These are phyloP conservation scores for Malurus alboscapulatus DNA, from an alignment of 2,113 vertebrate species.

Conservation along the genomic window DNA sequence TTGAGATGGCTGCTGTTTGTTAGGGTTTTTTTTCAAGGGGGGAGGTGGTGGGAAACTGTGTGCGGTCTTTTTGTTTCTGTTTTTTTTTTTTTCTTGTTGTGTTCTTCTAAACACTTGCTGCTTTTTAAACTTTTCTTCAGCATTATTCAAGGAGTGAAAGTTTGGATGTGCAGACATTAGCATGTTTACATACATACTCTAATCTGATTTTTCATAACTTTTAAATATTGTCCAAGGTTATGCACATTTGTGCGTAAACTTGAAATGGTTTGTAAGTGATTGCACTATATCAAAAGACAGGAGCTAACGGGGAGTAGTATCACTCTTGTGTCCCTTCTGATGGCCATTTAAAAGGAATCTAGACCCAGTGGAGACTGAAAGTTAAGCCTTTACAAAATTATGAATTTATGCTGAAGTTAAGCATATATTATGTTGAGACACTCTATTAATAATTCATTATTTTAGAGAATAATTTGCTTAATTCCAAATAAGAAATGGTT, in stretches of 20 bases:
- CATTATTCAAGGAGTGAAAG: neutral
- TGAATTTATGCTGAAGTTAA: neutral
- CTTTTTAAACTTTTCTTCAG: neutral
- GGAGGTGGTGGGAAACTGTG: neutral
- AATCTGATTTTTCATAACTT: neutral
- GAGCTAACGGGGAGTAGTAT: neutral
- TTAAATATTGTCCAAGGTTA: neutral
- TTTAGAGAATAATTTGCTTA: neutral
- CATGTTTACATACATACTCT: neutral
- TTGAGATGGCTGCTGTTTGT: neutral
- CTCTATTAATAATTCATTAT: neutral
- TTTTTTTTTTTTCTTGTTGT: neutral
- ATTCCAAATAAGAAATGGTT: neutral
- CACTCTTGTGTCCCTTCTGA: neutral
- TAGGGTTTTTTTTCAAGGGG: accelerated
- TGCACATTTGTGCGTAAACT: neutral
- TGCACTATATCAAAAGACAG: neutral
- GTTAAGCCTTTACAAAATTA: neutral
- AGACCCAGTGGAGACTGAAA: neutral
- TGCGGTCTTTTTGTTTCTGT: neutral
- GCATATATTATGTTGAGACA: neutral
- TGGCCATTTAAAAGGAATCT: neutral
- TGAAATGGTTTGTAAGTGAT: neutral
- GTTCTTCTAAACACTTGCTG: neutral
- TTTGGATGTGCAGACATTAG: neutral